Conservation (phyloP, 2,888 invertebrate genomes). For the Pollenia griseotomentosa region DNA sequence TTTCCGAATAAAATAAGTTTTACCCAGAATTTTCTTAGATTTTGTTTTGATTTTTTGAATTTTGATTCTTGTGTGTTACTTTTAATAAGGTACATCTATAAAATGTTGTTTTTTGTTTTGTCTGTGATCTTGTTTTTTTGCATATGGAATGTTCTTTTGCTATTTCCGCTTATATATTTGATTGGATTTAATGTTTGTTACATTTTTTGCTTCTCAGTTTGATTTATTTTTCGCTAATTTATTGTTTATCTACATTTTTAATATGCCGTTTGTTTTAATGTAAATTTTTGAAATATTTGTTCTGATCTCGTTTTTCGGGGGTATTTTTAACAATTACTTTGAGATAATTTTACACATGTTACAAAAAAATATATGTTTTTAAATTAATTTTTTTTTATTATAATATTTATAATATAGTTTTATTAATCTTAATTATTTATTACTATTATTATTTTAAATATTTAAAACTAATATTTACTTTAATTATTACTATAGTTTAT, state of each 20-base stretch:
- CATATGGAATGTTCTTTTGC: background rate
- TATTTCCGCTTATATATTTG: constrained; percentile 19
- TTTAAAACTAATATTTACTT: constrained; percentile 56
- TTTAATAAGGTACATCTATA: constrained; percentile 59
- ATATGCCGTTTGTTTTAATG: constrained; percentile 1
- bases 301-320: constrained; percentile 3
- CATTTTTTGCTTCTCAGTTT: background rate
- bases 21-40: background rate
- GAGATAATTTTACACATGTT: constrained; percentile 62
- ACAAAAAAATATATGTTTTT: constrained; percentile 65
- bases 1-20: background rate
- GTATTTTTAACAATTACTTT: constrained; percentile 46
- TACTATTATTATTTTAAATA: constrained; percentile 31
- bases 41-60: constrained; percentile 1
- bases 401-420: constrained; percentile 30
- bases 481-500: constrained; percentile 43
- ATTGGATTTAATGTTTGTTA: constrained; percentile 39
- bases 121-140: background rate
- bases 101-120: constrained; percentile 34
- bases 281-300: constrained; percentile 10
- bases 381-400: constrained; percentile 19
- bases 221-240: constrained; percentile 30
- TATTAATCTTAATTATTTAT: constrained; percentile 19
- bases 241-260: constrained; percentile 56
- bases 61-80: constrained; percentile 21